Conservation (phyloP, 2,888 invertebrate species). For the Dendrolimus houi region DNA sequence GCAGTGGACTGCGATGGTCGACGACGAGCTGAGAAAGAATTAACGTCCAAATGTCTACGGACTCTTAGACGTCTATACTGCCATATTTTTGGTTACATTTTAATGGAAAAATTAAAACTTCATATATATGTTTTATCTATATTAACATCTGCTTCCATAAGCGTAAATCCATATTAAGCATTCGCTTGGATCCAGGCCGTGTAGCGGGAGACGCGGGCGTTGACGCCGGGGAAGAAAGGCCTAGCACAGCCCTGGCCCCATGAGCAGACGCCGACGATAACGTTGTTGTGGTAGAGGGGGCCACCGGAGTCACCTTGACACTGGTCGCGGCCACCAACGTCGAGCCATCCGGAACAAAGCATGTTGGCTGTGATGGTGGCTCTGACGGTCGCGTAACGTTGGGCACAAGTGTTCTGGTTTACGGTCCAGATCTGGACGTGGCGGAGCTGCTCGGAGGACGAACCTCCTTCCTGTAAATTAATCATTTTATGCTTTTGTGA, state of each 20-base stretch:
- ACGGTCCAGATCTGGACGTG: slow-evolving; percentile 31
- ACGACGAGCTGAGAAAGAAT: no score
- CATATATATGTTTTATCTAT: no score
- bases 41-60: no score
- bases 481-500: no score
- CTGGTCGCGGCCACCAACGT: slow-evolving; percentile 28
- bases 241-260: slow-evolving; percentile 23
- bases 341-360: slow-evolving; percentile 28
- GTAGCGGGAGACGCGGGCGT: slow-evolving; percentile 21
- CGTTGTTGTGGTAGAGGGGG: slow-evolving; percentile 26
- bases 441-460: slow-evolving; percentile 23
- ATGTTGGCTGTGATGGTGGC: slow-evolving; percentile 21
- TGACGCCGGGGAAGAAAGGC: slow-evolving; percentile 24
- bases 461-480: slow-evolving; percentile 14
- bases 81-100: slow-evolving; percentile 2
- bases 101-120: no score
- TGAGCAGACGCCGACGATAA: slow-evolving; percentile 28
- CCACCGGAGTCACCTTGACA: slow-evolving; percentile 33
- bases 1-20: no score
- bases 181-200: slow-evolving; percentile 30
- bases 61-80: not conserved
- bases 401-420: slow-evolving; percentile 21
- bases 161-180: slow-evolving; percentile 14
- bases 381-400: slow-evolving; percentile 13
- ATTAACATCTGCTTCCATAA: not conserved